A percentile compares a stretch with the other conserved stretches of the same genome.
phyloP scores from a whole-genome alignment of 2,113 vertebrate species.

The Callopanchax toddi region DNA sequence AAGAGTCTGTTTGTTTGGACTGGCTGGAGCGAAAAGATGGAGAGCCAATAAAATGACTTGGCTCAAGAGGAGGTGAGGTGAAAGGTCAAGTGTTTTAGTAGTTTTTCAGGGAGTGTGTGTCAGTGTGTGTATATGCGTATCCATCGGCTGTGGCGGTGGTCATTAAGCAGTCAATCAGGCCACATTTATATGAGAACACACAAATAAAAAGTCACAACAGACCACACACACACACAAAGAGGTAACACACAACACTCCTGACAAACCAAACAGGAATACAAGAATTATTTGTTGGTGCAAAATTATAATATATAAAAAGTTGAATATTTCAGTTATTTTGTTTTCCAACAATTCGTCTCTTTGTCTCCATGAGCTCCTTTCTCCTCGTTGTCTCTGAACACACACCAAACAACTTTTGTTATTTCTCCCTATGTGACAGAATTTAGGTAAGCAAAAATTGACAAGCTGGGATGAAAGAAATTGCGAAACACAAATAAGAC shows the following conservation, averaged over 20 bases:
- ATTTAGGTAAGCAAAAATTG: constrained; percentile 10
- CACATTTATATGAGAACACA: constrained; percentile 27
- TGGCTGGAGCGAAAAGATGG: constrained; percentile 43
- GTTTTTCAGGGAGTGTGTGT: constrained; percentile 36
- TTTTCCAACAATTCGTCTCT: background rate
- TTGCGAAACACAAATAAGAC: constrained; percentile 29
- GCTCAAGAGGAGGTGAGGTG: constrained; percentile 61
- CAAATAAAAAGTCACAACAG: background rate
- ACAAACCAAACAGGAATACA: background rate
- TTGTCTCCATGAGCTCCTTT: background rate
- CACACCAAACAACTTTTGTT: background rate
- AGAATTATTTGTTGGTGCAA: too few species aligned
- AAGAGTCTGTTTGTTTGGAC: constrained; percentile 69
- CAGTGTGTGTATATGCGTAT: constrained; percentile 20
- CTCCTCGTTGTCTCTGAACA: constrained; percentile 16
- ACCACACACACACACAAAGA: constrained; percentile 16
- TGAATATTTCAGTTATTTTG: too few species aligned
- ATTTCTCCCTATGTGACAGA: constrained; percentile 12
- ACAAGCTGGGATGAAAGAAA: constrained; percentile 30
- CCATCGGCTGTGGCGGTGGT: constrained; percentile 53
- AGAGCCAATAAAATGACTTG: constrained; percentile 66
- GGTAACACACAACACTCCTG: constrained; percentile 6
- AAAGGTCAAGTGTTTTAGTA: constrained; percentile 75
- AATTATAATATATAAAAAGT: too few species aligned
- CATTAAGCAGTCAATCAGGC: constrained; percentile 53